Conservation (phyloP, 1,140 invertebrate genomes). For the Amyelois transitella region DNA sequence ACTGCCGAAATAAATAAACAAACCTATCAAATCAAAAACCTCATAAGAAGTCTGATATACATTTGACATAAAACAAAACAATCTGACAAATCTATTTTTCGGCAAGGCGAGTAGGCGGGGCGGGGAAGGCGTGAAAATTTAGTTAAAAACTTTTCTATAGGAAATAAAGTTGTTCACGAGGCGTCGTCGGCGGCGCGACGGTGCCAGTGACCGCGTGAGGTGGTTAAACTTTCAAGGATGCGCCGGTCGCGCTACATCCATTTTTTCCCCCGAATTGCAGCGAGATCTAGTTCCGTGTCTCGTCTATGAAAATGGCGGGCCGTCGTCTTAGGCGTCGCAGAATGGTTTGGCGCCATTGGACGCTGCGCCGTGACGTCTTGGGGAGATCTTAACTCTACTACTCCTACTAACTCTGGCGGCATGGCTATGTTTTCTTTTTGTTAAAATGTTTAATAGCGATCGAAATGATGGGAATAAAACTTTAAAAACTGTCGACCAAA, state of each 20-base stretch:
- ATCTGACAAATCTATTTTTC: neutral
- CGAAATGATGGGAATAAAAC: too few species aligned
- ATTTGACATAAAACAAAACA: neutral
- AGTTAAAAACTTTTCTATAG: neutral
- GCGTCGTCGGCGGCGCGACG: slow-evolving; percentile 12
- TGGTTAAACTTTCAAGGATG: slow-evolving; percentile 65
- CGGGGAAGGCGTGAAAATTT: neutral
- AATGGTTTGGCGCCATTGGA: neutral
- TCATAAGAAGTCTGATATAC: neutral
- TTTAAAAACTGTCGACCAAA: too few species aligned
- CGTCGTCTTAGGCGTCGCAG: neutral
- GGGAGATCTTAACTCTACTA: neutral
- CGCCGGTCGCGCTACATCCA: slow-evolving; percentile 19
- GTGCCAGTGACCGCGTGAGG: slow-evolving; percentile 52
- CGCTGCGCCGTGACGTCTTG: neutral
- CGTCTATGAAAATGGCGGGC: slow-evolving; percentile 5
- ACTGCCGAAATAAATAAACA: too few species aligned
- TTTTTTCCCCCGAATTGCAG: slow-evolving; percentile 13
- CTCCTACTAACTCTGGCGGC: neutral
- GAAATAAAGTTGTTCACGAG: slow-evolving; percentile 9
- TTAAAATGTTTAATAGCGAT: too few species aligned
- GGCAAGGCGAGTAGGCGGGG: too few species aligned
- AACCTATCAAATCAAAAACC: too few species aligned
- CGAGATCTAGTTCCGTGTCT: slow-evolving; percentile 21
- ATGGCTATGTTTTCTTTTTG: too few species aligned